Base-by-base conservation (phyloP, 2,888 invertebrate genomes). In the Strigamia crassipes region DNA sequence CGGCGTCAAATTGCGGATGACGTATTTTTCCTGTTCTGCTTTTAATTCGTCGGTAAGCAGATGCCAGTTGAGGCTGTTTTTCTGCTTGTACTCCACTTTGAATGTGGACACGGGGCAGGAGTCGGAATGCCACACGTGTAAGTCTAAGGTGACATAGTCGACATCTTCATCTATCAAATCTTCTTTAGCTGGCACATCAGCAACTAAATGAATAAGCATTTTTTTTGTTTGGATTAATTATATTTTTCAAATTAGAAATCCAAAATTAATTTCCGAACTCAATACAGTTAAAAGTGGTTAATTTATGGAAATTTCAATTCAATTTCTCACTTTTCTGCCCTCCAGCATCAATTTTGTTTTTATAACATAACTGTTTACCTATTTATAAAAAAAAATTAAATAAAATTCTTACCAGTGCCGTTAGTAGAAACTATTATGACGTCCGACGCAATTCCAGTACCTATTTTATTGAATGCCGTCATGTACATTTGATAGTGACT, bases 101-200 rank as follows among this genome's bases (percentile, higher is more conserved):
- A 96, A 97, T 87, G 96, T 95, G 84, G 94, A 91, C 94, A 97
- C 96, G 21, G 96, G 95, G 87, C 97, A 97, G 83, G 96, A 96
- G 82, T 96, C 96, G 88, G 96, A 96, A 83, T 94, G 93, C 97
- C 97, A 98, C 84, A 96, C 94, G 86, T 93, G 94, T 85, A 97
- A 91, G 87, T 96, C 96, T 84, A 97, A 90, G 2, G 95, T 95
- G 81, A 97, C 95, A 85, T 27, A 81, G 27, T 46, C 81, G n/a
- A 81, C 42, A 23, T 81, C 81, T 77, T 66, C 81, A 10, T 38
- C 51, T 23, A 81, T 81, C 4, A 81, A 21, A 10, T 38, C 81
- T 15, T 81, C 81, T 27, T 81, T 81, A 13, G 15, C 23, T 10
- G 81, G 81, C 13, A 38, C 73, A 15, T 81, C 81, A 12, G 81